phyloP scores from a whole-genome alignment of 2,113 vertebrate genomes.

The Urocolius indicus region DNA sequence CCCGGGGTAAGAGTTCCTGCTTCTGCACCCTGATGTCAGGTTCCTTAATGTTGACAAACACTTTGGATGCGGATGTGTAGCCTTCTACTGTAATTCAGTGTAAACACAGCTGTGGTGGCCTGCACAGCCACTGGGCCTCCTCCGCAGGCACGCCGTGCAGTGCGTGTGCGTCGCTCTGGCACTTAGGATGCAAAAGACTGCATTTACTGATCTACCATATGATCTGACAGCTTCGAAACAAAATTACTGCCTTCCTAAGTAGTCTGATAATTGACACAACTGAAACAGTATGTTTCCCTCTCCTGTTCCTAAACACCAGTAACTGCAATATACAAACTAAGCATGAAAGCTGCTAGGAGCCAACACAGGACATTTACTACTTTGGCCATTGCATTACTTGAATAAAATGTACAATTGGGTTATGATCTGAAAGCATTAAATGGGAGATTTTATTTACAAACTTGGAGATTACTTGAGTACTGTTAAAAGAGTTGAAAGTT shows the following conservation, averaged over 20 bases:
- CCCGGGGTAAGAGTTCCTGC: neutral
- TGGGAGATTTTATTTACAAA: neutral
- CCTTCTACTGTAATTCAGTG: neutral
- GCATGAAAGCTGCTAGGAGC: neutral
- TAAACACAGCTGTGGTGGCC: neutral
- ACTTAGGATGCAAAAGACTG: neutral
- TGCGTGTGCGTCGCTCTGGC: neutral
- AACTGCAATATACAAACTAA: neutral
- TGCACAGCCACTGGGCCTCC: neutral
- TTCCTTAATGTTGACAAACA: fast-evolving
- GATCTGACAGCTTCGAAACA: neutral
- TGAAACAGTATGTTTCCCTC: neutral
- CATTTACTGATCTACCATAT: neutral
- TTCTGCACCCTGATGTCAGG: neutral
- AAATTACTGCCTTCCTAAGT: neutral
- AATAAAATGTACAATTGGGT: neutral
- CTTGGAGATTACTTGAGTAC: neutral
- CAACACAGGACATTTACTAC: neutral
- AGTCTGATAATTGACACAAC: neutral
- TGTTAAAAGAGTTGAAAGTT: neutral
- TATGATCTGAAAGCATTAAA: neutral
- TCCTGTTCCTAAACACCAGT: neutral
- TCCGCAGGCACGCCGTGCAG: neutral
- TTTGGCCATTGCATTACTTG: neutral
- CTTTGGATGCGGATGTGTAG: fast-evolving